These are phyloP conservation scores for Cliona cf. orientalis DNA, from an alignment of 37 sponge, comb jelly and placozoan species.

Conservation along the genomic window DNA sequence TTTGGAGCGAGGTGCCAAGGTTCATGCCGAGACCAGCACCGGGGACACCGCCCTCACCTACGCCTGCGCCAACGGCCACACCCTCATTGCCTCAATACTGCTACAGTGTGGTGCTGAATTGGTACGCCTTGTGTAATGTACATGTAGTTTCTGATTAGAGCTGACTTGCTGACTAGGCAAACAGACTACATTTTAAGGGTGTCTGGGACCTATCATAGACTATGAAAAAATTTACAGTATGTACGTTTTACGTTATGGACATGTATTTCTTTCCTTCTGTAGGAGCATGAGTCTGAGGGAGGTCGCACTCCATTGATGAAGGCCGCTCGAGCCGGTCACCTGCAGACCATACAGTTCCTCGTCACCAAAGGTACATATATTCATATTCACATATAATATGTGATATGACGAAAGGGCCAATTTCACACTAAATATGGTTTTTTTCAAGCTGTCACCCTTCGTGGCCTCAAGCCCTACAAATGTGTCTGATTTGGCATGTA, in stretches of 20 bases:
- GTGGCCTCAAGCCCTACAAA: no score
- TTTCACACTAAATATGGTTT: no score
- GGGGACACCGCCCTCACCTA: constrained; percentile 78
- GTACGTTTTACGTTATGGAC: neutral
- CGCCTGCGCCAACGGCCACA: constrained; percentile 83
- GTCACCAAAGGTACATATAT: constrained; percentile 51
- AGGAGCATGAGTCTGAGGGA: constrained; percentile 85
- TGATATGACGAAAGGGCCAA: no score
- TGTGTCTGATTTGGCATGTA: no score
- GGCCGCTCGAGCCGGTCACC: constrained; percentile 82
- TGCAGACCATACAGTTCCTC: constrained; percentile 78
- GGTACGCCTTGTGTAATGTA: constrained; percentile 45
- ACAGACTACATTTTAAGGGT: no score
- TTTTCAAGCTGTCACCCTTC: no score
- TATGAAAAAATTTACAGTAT: neutral
- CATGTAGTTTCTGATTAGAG: no score
- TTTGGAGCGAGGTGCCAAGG: constrained; percentile 61
- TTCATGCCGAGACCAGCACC: constrained; percentile 74
- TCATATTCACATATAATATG: no score
- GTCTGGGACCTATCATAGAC: no score
- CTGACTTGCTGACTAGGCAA: no score
- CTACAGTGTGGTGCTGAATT: constrained; percentile 68
- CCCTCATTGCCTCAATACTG: constrained; percentile 65
- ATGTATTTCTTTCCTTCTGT: neutral
- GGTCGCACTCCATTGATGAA: constrained; percentile 90